Conservation (phyloP, 2,113 vertebrate genomes). For the Oryzias celebensis region DNA sequence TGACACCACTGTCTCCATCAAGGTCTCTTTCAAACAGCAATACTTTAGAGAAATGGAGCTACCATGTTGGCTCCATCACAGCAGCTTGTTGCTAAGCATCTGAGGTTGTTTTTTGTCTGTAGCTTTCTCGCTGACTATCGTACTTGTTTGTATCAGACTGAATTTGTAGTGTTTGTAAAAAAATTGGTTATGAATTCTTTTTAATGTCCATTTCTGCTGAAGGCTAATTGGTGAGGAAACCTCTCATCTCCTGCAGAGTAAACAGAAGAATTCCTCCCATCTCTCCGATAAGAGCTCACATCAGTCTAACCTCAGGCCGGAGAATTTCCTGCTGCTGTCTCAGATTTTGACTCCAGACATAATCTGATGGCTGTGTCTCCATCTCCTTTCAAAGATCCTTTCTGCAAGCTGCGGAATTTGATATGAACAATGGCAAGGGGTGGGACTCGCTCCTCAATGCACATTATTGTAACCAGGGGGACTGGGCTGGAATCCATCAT, state of each 20-base stretch:
- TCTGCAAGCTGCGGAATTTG: slow-evolving; percentile 58
- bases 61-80: no score
- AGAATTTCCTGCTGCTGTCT: slow-evolving; percentile 51
- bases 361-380: slow-evolving; percentile 38
- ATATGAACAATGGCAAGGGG: slow-evolving; percentile 53
- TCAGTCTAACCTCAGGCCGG: slow-evolving; percentile 31
- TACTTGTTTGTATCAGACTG: no score
- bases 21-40: slow-evolving; percentile 17
- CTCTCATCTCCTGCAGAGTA: slow-evolving; percentile 11
- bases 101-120: no score
- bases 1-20: slow-evolving; percentile 20
- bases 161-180: no score
- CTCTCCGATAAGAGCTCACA: slow-evolving; percentile 31
- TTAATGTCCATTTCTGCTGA: background rate
- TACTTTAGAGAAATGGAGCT: background rate
- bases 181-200: no score
- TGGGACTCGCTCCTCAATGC: slow-evolving; percentile 59
- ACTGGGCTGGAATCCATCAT: slow-evolving; percentile 48
- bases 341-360: slow-evolving; percentile 52
- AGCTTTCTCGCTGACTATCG: no score
- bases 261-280: slow-evolving; percentile 42
- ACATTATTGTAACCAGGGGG: slow-evolving; percentile 62
- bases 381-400: slow-evolving; percentile 49
- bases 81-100: no score
- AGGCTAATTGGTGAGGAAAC: background rate